Base-by-base conservation (phyloP, 2,113 vertebrate species). In the Vicugna pacos region DNA sequence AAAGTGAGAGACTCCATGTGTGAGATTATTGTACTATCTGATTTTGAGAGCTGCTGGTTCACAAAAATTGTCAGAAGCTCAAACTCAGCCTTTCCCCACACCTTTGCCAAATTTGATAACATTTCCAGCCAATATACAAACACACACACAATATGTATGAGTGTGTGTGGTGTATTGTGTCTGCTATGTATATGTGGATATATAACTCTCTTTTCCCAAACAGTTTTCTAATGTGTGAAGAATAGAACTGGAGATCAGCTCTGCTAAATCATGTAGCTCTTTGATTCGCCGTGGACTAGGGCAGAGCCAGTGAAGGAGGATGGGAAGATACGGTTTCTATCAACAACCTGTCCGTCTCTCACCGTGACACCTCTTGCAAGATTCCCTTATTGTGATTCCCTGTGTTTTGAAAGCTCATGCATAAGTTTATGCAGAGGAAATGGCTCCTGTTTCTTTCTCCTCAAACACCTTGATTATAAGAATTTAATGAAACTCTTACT, bases 31-130 rank as follows among this genome's bases (percentile, higher is more conserved):
- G 8, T 17, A 5, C 0, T 26, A 9, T 48, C 50, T 52, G 28
- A 32, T 94, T 96, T 35, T 5, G 15, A 60, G 19, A 92, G 7
- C 26, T 86, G 16, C 42, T 42, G 52, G 70, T 38, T 64, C 11
- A 6, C 24, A 35, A 9, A 15, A 6, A 15, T 65, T 79, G 26
- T 84, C 54, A 96, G 79, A 94, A 95, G 90, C 72, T 96, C 48
- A 88, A 94, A 52, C 28, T 76, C 35, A 87, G 4, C 13, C 19
- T 54, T 92, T 28, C 28, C 1, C 73, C 2, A 9, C 1, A 5
- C 3, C 77, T 42, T 83, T 92, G 77, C 42, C 70, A 81, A 70
- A 87, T 56, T 86, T 96, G 54, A 16, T n/a, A 75, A 35, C 52
- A 93, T 15, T 91, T 84, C 30, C 82, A 80, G 70, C 62, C 15